Evolutionary conservation across 2,888 invertebrate genomes (phyloP), one percentile per base, ranked within the genome.

Genomic region (Hedya salicella): DNA sequence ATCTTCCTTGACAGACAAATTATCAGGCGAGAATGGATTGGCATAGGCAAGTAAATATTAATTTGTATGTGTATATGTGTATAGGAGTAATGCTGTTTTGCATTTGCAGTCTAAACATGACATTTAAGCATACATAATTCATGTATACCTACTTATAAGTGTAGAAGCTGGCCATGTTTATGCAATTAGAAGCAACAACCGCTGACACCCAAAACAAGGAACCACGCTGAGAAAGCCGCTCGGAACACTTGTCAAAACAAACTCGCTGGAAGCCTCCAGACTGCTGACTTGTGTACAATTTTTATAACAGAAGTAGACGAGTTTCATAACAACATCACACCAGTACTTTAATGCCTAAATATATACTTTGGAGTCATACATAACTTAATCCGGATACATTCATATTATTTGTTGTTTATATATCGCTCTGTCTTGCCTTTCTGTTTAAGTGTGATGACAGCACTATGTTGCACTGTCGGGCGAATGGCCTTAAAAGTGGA

Each of bases 1-100:
- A 95, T 95, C 8, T 97, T 97, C 83, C 92, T 98, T 32, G 93
- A 95, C 19, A 92, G 95, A 60, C 88, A 92, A 30, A 88, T 97
- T 50, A 93, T 93, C 32, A 81, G 81, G 46, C 93, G 94, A 56
- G 95, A 97, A 82, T 97, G 97, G 97, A 71, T 90, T 50, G 97
- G 97, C 16, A 97, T 98, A 59, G 73, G 93, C 77, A 57, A 13
- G 52, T 53, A 36, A 13, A n/a, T n/a, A n/a, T n/a, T n/a, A n/a
- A n/a, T 25, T 6, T 25, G 25, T 25, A 25, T 25, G 25, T 25
- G 25, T 25, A 25, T 6, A n/a, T 25, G 6, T 25, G 6, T 4
- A 25, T 6, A 25, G 3, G 25, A 25, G 25, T 25, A n/a, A n/a
- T n/a, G n/a, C n/a, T n/a, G n/a, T n/a, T n/a, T n/a, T n/a, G n/a